Base-by-base conservation (phyloP, 1,140 invertebrate genomes). In the Hydropsyche tenuis region DNA sequence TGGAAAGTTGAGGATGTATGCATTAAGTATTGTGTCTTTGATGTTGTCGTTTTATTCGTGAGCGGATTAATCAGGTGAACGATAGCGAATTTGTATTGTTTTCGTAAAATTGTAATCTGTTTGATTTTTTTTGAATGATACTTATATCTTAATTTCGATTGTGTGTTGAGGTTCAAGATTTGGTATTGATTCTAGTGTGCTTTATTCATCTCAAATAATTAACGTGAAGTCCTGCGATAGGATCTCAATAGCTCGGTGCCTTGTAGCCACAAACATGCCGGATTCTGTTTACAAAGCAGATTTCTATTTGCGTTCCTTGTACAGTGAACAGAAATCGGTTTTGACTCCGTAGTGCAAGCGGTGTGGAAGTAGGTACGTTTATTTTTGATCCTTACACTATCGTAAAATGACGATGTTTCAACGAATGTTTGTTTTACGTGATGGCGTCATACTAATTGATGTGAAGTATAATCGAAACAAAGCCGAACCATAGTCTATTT, bases 281-380 rank as follows among this genome's bases (percentile, higher is more conserved):
- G 12, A 56, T 65, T 60, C 53, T 73, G 75, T 76, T 72, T 76
- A 76, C 72, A 76, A 76, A 76, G 75, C 71, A 70, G 72, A 66
- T 73, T 73, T 63, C 75, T 73, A 73, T 76, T 76, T 73, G 75
- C 73, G 75, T 76, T 76, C 56, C 62, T 63, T 65, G 56, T 72
- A 68, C 63, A 68, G 37, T 23, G 20, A 64, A 66, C 48, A 18
- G 48, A 53, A 64, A 66, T 72, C 69, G 74, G 42, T 37, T 37
- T 37, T 25, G 62, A 51, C 74, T 56, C 69, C 30, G 74, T 74
- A 42, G 73, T 14, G 5, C 20, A 56, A 37, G 53, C 63, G 64
- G 12, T 12, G 12, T 30, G n/a, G 20, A 53, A 20, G 48, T n/a
- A 46, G 16, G 16, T 53, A 16, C 30, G n/a, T 37, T 37, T 37